Evolutionary conservation across 2,888 invertebrate species (phyloP).

Genomic region (Carabus problematicus): DNA sequence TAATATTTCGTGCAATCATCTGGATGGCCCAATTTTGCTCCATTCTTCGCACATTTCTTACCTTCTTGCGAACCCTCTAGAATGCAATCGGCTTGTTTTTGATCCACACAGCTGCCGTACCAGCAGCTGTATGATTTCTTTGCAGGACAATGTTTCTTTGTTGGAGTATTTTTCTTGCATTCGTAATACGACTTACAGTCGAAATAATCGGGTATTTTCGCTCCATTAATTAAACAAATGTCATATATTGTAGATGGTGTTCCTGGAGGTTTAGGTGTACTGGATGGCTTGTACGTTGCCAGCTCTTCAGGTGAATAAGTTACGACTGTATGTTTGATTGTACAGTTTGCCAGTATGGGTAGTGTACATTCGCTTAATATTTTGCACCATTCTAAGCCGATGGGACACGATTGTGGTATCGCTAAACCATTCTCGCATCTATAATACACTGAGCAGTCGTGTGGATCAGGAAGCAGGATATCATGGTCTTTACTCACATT

Average conservation of each 20-base stretch:
- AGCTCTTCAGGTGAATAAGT: slow-evolving; percentile 31
- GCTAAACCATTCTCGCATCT: slow-evolving; percentile 1
- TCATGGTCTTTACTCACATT: slow-evolving; percentile 13
- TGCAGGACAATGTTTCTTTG: slow-evolving; percentile 5
- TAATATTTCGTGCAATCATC: slow-evolving; percentile 24
- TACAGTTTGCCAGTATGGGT: slow-evolving; percentile 28
- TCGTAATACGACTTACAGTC: slow-evolving; percentile 11
- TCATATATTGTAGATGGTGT: background rate
- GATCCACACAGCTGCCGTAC: slow-evolving; percentile 10
- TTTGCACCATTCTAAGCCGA: slow-evolving; percentile 29
- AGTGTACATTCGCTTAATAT: slow-evolving; percentile 19
- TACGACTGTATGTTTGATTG: slow-evolving; percentile 14
- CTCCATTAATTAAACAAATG: slow-evolving; percentile 14
- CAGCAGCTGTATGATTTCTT: slow-evolving; percentile 18
- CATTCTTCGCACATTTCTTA: background rate
- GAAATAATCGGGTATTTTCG: slow-evolving; percentile 12
- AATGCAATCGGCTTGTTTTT: background rate
- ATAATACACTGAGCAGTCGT: slow-evolving; percentile 17
- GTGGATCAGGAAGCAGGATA: slow-evolving; percentile 21
- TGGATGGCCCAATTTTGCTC: slow-evolving; percentile 13
- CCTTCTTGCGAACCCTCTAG: background rate
- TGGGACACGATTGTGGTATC: slow-evolving; percentile 12
- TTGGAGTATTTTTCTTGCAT: slow-evolving; percentile 2
- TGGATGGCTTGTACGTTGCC: slow-evolving; percentile 8
- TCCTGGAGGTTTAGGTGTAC: background rate